Evolutionary conservation across 2,888 invertebrate species (phyloP), one percentile per base, ranked within the genome.

Genomic region (Zhuqinia jingwanae): DNA sequence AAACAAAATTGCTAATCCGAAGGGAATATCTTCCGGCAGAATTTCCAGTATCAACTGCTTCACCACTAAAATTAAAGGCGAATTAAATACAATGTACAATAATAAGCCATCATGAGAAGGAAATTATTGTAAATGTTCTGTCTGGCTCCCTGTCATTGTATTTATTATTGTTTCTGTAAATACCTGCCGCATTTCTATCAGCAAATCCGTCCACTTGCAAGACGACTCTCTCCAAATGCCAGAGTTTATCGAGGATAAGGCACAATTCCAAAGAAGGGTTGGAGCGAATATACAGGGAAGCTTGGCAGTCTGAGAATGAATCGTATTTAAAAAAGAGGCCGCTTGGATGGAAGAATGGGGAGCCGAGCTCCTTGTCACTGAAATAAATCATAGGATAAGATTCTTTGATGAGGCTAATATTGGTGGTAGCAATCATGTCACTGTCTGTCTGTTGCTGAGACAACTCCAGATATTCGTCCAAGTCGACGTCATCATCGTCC

Each of bases 1-100:
- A 84, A 94, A 90, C 22, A 94, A 92, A 91, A 94, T 94, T 0
- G 93, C 92, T 85, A 94, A 91, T 15, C 94, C 94, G 56, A 94
- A 91, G 1, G 92, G 91, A 90, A 93, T 92, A 89, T 95, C 94
- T 91, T 93, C 93, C 20, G 92, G 91, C 68, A 94, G 91, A 11
- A 93, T 92, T 83, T 93, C 92, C 83, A 92, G 92, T 11, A 93
- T 93, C 80, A 94, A 92, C 90, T 94, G 93, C 22, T 94, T 90
- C 68, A 94, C 91, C 42, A 94, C 93, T 93, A 89, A 36, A 36
- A 36, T 36, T 36, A 6, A n/a, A n/a, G n/a, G n/a, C n/a, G n/a
- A n/a, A n/a, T 63, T 56, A 47, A 60, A 65, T 15, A 79, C 60
- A 78, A 50, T 63, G n/a, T 3, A 56, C 10, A 22, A 53, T n/a